Percentiles rank a stretch among this genome's conserved stretches.
Conservation (phyloP, 2,113 vertebrate species). For the Malurus cyaneus region DNA sequence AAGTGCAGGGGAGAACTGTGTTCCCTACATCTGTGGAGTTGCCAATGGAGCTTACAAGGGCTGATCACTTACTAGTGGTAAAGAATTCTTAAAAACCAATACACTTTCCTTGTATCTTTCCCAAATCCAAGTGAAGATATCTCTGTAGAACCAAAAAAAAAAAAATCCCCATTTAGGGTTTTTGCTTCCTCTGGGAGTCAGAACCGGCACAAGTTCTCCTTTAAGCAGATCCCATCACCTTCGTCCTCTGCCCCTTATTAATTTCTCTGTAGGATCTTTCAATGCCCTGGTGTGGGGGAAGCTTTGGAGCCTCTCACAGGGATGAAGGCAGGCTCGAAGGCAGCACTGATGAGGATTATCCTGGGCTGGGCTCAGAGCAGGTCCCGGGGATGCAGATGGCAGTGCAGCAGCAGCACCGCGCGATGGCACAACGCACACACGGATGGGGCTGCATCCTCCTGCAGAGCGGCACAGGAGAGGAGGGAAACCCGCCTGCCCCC, state of each 20-base stretch:
- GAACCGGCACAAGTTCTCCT: background rate
- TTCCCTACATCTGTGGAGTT: background rate
- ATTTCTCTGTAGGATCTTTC: background rate
- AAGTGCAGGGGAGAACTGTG: background rate
- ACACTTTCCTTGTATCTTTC: background rate
- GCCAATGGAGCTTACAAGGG: background rate
- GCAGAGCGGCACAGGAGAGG: background rate
- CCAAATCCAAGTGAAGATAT: background rate
- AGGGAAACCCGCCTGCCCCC: background rate
- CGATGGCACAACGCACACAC: background rate
- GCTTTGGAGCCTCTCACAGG: background rate
- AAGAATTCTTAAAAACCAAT: background rate
- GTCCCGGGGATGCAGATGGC: rapidly evolving
- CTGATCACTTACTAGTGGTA: background rate
- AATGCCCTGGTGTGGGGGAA: rapidly evolving
- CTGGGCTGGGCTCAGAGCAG: background rate
- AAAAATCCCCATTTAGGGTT: background rate
- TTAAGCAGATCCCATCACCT: background rate
- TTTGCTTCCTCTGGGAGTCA: background rate
- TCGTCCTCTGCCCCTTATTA: background rate
- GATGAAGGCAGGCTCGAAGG: background rate
- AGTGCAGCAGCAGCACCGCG: background rate
- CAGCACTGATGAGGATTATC: rapidly evolving
- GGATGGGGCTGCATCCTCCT: background rate
- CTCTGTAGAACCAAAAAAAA: background rate